phyloP scores from a whole-genome alignment of 2,888 invertebrate genomes.

The Phytoseiulus persimilis region DNA sequence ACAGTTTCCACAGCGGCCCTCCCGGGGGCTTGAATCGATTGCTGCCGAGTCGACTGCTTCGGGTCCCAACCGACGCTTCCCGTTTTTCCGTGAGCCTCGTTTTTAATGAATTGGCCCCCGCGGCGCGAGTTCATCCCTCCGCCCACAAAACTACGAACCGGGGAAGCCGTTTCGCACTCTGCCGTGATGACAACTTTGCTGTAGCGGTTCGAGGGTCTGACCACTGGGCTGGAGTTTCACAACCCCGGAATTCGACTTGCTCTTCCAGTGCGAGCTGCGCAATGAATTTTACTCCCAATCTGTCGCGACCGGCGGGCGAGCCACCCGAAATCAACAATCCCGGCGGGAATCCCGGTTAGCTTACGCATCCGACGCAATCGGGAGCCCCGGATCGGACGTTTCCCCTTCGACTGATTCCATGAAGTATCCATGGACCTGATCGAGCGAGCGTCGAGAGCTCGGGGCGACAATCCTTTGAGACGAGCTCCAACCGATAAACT shows the following conservation, averaged over 20 bases:
- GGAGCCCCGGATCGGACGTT: too few species aligned
- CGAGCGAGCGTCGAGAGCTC: too few species aligned
- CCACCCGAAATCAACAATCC: too few species aligned
- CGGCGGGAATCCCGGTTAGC: too few species aligned
- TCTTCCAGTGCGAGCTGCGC: too few species aligned
- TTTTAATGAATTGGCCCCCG: not conserved
- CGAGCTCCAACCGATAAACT: too few species aligned
- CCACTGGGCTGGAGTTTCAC: not conserved
- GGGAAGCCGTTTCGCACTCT: not conserved
- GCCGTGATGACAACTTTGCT: not conserved
- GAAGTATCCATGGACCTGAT: too few species aligned
- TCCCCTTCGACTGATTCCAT: too few species aligned
- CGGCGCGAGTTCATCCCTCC: not conserved
- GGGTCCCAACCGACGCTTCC: not conserved
- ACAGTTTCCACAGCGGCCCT: not conserved
- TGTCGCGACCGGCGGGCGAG: too few species aligned
- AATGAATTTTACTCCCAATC: too few species aligned
- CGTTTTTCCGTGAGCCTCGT: not conserved
- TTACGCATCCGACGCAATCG: too few species aligned
- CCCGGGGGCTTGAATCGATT: not conserved
- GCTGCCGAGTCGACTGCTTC: not conserved
- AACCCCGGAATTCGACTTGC: not conserved
- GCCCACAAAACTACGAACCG: not conserved
- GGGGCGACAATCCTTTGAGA: too few species aligned
- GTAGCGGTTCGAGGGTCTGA: not conserved